Conservation (phyloP, 2,888 invertebrate species). For the Melanotus villosus region DNA sequence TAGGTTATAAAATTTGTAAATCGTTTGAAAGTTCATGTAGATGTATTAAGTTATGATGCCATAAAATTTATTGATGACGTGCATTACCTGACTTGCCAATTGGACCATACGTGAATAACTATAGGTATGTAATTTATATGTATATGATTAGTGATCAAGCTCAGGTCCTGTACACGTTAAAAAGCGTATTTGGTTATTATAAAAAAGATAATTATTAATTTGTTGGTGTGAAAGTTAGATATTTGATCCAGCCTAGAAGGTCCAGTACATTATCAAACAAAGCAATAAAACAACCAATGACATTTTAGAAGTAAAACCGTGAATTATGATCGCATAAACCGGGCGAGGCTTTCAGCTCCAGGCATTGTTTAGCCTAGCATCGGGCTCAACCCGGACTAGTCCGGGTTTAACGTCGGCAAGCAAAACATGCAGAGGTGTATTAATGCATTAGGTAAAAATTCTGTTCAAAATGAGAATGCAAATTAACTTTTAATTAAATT, state of each 20-base stretch:
- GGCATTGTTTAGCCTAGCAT: conserved; percentile 49
- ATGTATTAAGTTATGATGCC: too few relatives aligned
- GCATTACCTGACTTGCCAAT: too few relatives aligned
- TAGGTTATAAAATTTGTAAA: too few relatives aligned
- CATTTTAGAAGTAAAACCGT: conserved; percentile 52
- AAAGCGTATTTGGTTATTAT: too few relatives aligned
- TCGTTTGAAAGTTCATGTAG: too few relatives aligned
- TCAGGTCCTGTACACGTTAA: too few relatives aligned
- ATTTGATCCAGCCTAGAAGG: conserved; percentile 31
- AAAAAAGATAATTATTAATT: too few relatives aligned
- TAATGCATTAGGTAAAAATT: conserved; percentile 32
- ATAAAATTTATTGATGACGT: too few relatives aligned
- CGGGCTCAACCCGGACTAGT: conserved; percentile 38
- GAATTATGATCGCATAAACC: conserved; percentile 55
- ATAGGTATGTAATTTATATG: too few relatives aligned
- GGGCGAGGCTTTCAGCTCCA: conserved; percentile 49
- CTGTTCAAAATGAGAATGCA: conserved; percentile 22
- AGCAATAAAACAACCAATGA: conserved; percentile 53
- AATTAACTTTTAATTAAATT: conserved; percentile 17
- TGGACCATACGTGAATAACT: too few relatives aligned
- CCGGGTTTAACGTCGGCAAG: conserved; percentile 38
- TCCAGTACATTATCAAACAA: conserved; percentile 49
- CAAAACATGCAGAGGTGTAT: conserved; percentile 40
- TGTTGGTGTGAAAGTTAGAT: conserved; percentile 22
- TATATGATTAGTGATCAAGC: too few relatives aligned